These are phyloP conservation scores for Sylvicola fuscatus DNA, from an alignment of 2,888 invertebrate species.

Conservation along the genomic window DNA sequence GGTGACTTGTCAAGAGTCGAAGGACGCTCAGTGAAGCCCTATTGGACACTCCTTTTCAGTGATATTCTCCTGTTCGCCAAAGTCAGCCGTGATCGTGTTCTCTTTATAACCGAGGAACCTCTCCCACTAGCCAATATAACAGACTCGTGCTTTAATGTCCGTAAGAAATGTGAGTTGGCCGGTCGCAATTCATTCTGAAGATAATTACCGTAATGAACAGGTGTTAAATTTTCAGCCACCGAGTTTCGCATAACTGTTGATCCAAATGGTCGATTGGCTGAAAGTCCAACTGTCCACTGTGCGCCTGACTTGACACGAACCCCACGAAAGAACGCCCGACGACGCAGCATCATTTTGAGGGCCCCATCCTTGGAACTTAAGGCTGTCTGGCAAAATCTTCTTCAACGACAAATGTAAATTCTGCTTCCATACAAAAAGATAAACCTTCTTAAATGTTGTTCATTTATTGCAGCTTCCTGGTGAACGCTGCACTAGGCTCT, in stretches of 20 bases:
- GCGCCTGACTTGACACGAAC: constrained; percentile 40
- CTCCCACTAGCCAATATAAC: constrained; percentile 55
- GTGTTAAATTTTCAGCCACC: constrained; percentile 35
- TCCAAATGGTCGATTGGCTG: constrained; percentile 37
- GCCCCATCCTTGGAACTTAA: constrained; percentile 70
- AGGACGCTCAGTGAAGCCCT: constrained; percentile 59
- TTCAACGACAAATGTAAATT: constrained; percentile 69
- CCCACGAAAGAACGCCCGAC: constrained; percentile 40
- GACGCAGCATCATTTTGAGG: constrained; percentile 49
- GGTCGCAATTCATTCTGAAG: neutral
- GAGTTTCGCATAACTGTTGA: constrained; percentile 65
- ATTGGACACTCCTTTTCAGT: constrained; percentile 69
- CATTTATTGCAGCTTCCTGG: constrained; percentile 45
- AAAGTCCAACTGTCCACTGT: constrained; percentile 53
- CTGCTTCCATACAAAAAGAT: neutral
- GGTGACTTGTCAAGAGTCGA: constrained; percentile 68
- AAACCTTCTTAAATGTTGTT: too few species aligned
- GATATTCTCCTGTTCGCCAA: constrained; percentile 72
- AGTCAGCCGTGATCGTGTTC: constrained; percentile 65
- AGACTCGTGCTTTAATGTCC: constrained; percentile 67
- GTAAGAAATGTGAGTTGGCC: constrained; percentile 49
- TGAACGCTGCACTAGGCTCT: constrained; percentile 58
- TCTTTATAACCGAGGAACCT: constrained; percentile 76
- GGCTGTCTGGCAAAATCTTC: constrained; percentile 76
- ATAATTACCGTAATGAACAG: neutral